Base-by-base conservation (phyloP, 2,888 invertebrate species). In the Eristalinus sepulchralis region DNA sequence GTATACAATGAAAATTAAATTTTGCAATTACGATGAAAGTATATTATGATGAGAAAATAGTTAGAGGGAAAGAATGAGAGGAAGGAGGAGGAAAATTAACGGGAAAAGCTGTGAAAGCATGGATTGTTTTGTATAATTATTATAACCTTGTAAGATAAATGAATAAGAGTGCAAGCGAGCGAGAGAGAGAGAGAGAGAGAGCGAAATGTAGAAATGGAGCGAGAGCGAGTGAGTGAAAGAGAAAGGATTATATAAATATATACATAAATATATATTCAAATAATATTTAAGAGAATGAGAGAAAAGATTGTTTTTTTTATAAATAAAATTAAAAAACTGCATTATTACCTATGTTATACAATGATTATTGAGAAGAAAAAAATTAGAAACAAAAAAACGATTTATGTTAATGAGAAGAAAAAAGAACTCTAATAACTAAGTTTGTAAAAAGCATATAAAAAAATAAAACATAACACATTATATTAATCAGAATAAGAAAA, bases 231-330 rank as follows among this genome's bases (percentile, higher is more conserved):
- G 78, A 78, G 76, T 88, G 84, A 88, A 83, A 84, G 73, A 17
- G 77, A 27, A 71, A 86, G 76, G 86, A 86, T 78, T 78, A 80
- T 64, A 76, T 84, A 87, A 57, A 72, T 64, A 39, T 39, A 47
- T 47, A 47, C 8, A 17, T 8, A 20, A 67, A 83, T 62, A 68
- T 47, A 47, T 82, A 73, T 86, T 86, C 78, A 76, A 75, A 86
- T 80, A 83, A 88, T 86, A 86, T 83, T 88, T 77, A 83, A 88
- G 90, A 89, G 90, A 90, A 91, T 91, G 91, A 91, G 91, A 91
- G 90, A 91, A 90, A 91, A 91, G 91, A 91, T 91, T 91, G 91
- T 91, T 91, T 91, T 91, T n/a, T 91, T 91, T 89, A 90, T 88
- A 90, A 89, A 90, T 90, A 91, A 72, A 71, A 81, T 83, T 77